phyloP scores from a whole-genome alignment of 2,888 invertebrate genomes.

The Clostera curtula region DNA sequence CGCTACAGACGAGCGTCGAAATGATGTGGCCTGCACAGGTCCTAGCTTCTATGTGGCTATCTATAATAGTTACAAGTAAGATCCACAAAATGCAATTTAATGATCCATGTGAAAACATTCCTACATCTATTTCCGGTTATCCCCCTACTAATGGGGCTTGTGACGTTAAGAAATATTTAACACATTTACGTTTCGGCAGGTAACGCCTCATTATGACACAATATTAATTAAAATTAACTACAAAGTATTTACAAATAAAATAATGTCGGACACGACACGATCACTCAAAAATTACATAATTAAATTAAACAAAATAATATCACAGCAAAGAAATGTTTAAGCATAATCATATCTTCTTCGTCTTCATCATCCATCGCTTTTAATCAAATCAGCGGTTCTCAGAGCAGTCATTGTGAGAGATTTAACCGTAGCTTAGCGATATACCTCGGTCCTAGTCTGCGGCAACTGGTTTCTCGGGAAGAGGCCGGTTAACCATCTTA shows the following conservation, averaged over 20 bases:
- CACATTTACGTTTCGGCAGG: constrained; percentile 22
- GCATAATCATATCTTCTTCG: constrained; percentile 23
- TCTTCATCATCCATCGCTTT: constrained; percentile 15
- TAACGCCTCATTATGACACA: constrained; percentile 16
- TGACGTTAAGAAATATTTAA: no score
- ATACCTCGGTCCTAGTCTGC: constrained; percentile 56
- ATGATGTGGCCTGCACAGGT: no score
- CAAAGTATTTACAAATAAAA: constrained; percentile 48
- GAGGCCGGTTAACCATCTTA: constrained; percentile 80
- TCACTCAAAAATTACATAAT: constrained; percentile 43
- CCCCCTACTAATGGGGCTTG: no score
- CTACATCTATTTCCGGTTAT: no score
- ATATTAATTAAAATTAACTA: constrained; percentile 31
- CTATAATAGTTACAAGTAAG: no score
- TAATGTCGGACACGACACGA: constrained; percentile 41
- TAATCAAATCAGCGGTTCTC: constrained; percentile 35
- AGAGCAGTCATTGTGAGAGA: no score
- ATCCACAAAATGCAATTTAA: no score
- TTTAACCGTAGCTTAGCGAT: constrained; percentile 36
- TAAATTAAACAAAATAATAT: constrained; percentile 56
- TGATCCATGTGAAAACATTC: no score
- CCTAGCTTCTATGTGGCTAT: no score
- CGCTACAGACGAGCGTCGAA: no score
- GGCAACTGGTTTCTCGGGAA: constrained; percentile 77
- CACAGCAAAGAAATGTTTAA: constrained; percentile 62